Evolutionary conservation across 2,113 vertebrate species (phyloP).

Genomic region (Mixornis gularis): DNA sequence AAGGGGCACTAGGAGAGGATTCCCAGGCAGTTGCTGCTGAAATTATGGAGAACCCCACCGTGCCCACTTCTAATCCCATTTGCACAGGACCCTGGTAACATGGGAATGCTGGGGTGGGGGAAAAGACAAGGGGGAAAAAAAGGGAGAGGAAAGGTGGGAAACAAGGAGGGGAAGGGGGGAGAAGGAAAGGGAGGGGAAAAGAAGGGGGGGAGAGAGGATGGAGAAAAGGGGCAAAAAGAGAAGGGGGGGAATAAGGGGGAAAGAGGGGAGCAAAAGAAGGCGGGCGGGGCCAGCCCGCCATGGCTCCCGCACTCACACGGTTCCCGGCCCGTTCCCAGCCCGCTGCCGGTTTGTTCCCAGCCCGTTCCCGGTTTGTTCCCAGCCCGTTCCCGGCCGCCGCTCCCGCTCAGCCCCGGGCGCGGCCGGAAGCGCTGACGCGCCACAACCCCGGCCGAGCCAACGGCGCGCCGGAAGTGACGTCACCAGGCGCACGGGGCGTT

Average conservation of each 20-base stretch:
- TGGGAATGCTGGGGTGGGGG: neutral
- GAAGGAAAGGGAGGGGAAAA: neutral
- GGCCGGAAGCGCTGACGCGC: neutral
- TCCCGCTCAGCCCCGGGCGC: neutral
- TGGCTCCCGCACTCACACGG: neutral
- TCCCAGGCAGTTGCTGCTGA: neutral
- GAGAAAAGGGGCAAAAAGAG: no score
- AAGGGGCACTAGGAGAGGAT: neutral
- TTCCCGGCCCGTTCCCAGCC: neutral
- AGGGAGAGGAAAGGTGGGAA: neutral
- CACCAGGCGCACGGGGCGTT: fast-evolving
- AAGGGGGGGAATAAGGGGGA: neutral
- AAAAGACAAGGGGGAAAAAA: fast-evolving
- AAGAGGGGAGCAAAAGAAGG: neutral
- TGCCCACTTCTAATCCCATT: neutral
- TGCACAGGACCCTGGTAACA: neutral
- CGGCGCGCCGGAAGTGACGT: neutral
- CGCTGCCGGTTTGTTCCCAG: no score
- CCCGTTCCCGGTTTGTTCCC: neutral
- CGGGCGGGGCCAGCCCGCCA: no score
- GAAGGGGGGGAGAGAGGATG: fast-evolving
- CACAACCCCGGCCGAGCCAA: neutral
- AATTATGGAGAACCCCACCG: neutral
- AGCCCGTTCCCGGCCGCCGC: neutral
- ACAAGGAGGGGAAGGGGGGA: neutral